Evolutionary conservation across 2,888 invertebrate species (phyloP).

Genomic region (Phymatocera aterrima): DNA sequence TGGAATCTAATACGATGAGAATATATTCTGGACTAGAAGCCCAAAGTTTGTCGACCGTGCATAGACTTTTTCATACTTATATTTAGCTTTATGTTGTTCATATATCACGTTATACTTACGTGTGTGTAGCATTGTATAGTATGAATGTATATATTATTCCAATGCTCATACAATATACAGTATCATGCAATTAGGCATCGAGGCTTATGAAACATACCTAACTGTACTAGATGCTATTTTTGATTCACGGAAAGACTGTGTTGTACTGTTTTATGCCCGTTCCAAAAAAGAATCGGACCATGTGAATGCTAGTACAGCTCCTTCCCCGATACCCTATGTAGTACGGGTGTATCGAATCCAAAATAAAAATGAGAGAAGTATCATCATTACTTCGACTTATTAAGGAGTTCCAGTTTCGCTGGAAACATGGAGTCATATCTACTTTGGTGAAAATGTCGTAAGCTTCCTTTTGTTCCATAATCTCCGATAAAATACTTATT

Average conservation of each 20-base stretch:
- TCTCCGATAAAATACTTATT: too few species aligned
- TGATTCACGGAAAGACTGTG: constrained; percentile 6
- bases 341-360: not conserved
- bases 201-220: not conserved
- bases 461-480: too few species aligned
- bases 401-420: too few species aligned
- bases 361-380: too few species aligned
- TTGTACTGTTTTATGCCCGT: not conserved
- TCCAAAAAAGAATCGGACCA: not conserved
- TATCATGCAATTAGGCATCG: constrained; percentile 15
- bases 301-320: not conserved
- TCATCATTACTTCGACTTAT: too few species aligned
- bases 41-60: not conserved
- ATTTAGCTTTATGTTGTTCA: too few species aligned
- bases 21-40: not conserved
- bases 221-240: constrained; percentile 18
- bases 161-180: not conserved
- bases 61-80: not conserved
- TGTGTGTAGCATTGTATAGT: not conserved
- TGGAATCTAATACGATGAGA: not conserved
- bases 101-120: not conserved
- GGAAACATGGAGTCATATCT: too few species aligned
- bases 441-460: too few species aligned
- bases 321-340: not conserved
- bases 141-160: not conserved